Evolutionary conservation across 2,888 invertebrate species (phyloP).

Genomic region (Hoplodrina ambigua): DNA sequence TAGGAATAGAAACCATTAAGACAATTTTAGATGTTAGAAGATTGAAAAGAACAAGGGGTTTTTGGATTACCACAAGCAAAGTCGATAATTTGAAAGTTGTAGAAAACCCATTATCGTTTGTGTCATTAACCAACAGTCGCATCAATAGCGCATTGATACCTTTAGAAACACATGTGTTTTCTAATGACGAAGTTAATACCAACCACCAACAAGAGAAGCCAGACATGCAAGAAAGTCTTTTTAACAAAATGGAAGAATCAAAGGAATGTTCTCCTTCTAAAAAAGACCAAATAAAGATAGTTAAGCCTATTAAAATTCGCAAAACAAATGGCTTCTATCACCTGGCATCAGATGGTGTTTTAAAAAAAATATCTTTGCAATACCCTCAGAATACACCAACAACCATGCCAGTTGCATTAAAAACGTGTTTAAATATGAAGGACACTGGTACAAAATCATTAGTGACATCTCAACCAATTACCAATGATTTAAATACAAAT

Average conservation of each 20-base stretch:
- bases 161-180: constrained; percentile 53
- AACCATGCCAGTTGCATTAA: constrained; percentile 21
- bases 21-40: constrained; percentile 59
- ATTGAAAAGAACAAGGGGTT: constrained; percentile 77
- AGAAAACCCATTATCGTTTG: constrained; percentile 81
- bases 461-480: background rate
- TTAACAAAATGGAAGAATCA: constrained; percentile 40
- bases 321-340: constrained; percentile 81
- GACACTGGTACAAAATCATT: constrained; percentile 7
- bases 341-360: constrained; percentile 68
- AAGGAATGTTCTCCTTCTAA: constrained; percentile 41
- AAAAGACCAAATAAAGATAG: constrained; percentile 61
- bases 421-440: constrained; percentile 15
- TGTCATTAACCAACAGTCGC: constrained; percentile 65
- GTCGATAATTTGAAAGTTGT: constrained; percentile 81
- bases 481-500: constrained; percentile 1
- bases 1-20: constrained; percentile 85
- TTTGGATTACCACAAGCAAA: constrained; percentile 84
- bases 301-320: constrained; percentile 83
- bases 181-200: constrained; percentile 19
- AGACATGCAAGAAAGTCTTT: constrained; percentile 29
- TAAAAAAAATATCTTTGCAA: constrained; percentile 58
- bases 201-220: constrained; percentile 20
- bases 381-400: constrained; percentile 33
- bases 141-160: constrained; percentile 55